Evolutionary conservation across 2,113 vertebrate genomes (phyloP), one percentile per base, ranked within the genome.

Genomic region (Mandrillus leucophaeus): DNA sequence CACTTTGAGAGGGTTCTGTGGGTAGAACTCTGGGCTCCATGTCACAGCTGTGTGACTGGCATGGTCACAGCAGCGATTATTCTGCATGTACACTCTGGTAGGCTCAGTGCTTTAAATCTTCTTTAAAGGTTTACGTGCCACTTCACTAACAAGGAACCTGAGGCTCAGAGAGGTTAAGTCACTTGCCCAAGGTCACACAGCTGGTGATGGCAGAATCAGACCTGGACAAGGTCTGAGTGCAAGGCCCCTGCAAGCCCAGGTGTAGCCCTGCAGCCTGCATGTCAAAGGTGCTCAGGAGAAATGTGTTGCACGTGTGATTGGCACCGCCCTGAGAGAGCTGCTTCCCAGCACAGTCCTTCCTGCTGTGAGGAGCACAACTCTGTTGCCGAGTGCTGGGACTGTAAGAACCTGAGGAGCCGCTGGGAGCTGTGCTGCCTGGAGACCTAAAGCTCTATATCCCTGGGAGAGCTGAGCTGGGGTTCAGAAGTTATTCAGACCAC

Each of bases 371-470:
- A 8, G 11, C 3, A 0, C 8, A 13, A 9, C 52, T 20, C 35
- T 35, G 10, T 83, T 0, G 0, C 25, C 0, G 0, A 0, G 9
- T 16, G 80, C 1, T 7, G 68, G 68, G 38, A 32, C 68, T 32
- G 25, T 5, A 27, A 52, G 43, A 10, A 73, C 10, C 0, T 0
- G 11, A 3, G 35, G 17, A 22, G n/a, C n/a, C 18, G 6, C 48
- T 32, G n/a, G 50, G 50, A 32, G 50, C 86, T 17, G 1, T 13
- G 68, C 55, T 40, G 16, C 3, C 0, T 25, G 17, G 50, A 72
- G 48, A 55, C 68, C 25, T 75, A 25, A 23, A 61, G 20, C 32
- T 32, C 5, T 13, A 2, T 76, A 52, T 73, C 55, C 73, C 43
- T 76, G 70, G 43, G 11, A 32, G 70, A 50, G 35, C 6, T 23